These are phyloP conservation scores for Phrynocephalus guinanensis DNA, from an alignment of 2,797 vertebrate genomes.

Conservation along the genomic window DNA sequence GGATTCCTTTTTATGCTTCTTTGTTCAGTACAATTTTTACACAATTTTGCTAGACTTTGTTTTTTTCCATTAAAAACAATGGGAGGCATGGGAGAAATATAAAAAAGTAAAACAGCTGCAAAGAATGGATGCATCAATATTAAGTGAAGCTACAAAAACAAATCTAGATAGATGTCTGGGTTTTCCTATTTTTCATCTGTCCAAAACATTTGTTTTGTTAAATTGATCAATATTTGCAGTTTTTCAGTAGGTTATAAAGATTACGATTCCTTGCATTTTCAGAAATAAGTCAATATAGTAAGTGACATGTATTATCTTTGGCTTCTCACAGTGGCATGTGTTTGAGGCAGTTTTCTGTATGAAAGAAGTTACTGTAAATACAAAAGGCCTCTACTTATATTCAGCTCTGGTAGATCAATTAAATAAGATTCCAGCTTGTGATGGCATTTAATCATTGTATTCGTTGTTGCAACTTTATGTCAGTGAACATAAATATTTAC, in stretches of 20 bases:
- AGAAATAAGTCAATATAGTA: not conserved
- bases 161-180: no score
- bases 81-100: no score
- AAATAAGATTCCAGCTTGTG: not conserved
- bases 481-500: not conserved
- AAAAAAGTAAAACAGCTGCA: not conserved
- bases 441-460: slow-evolving; percentile 1
- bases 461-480: not conserved
- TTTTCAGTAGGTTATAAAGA: not conserved
- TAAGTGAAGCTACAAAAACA: not conserved
- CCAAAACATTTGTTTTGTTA: not conserved
- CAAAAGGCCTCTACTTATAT: not conserved
- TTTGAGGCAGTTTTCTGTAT: not conserved
- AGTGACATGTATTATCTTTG: not conserved
- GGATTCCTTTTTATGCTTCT: not conserved
- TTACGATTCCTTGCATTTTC: not conserved
- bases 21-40: not conserved
- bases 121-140: not conserved
- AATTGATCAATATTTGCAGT: not conserved
- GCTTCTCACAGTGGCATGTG: not conserved
- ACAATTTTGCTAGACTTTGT: not conserved
- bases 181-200: not conserved
- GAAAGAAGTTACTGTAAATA: not conserved
- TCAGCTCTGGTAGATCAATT: not conserved
- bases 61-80: not conserved